phyloP scores from a whole-genome alignment of 2,797 vertebrate genomes.

The Mionectes olivaceus region DNA sequence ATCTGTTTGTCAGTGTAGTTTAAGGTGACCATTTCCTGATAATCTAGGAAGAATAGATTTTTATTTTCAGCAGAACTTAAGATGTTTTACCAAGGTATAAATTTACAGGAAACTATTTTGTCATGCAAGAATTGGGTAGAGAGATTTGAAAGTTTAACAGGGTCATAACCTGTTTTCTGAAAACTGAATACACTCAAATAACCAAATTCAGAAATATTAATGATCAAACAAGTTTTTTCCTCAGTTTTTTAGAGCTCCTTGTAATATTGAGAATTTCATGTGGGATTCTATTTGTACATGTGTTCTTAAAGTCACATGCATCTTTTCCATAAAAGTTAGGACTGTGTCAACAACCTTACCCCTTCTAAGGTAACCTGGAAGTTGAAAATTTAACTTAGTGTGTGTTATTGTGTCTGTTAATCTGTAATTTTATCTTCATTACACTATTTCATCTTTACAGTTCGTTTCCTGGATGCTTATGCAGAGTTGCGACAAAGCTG shows the following conservation, averaged over 20 bases:
- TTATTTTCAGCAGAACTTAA: neutral
- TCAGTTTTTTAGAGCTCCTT: neutral
- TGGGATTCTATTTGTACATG: neutral
- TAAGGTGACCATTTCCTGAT: neutral
- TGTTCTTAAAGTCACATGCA: neutral
- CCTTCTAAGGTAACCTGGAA: neutral
- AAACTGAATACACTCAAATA: neutral
- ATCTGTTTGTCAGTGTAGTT: neutral
- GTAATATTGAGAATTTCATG: neutral
- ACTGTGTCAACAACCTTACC: neutral
- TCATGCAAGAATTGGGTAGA: neutral
- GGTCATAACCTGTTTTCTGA: neutral
- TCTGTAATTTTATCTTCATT: neutral
- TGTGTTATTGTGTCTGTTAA: neutral
- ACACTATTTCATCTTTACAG: neutral
- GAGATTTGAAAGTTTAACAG: neutral
- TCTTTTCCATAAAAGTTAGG: neutral
- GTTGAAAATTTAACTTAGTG: neutral
- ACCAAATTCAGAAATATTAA: neutral
- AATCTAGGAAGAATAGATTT: neutral
- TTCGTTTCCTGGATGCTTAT: neutral
- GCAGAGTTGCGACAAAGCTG: neutral
- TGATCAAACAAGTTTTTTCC: neutral
- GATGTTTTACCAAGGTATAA: neutral
- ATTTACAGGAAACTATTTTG: neutral